Evolutionary conservation across 23 tunicate genomes (phyloP).

Genomic region (Halocynthia roretzi): DNA sequence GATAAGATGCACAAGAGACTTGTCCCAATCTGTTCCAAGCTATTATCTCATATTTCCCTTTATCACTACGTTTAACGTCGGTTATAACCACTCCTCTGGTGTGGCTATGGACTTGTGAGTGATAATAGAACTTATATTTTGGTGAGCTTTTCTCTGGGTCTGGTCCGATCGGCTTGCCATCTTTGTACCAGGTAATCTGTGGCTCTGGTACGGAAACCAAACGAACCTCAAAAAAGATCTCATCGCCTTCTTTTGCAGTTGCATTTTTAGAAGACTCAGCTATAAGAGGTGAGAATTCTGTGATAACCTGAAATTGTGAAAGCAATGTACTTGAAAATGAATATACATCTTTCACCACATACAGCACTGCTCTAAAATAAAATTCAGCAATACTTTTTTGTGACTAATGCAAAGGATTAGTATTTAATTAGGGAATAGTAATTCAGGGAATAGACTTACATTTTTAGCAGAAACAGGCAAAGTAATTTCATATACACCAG

Average conservation of each 20-base stretch:
- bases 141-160: constrained; percentile 16
- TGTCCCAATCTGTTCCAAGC: constrained; percentile 93
- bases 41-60: constrained; percentile 56
- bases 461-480: constrained; percentile 53
- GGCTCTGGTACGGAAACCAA: constrained; percentile 87
- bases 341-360: no score
- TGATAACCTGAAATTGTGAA: constrained; percentile 27
- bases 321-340: not conserved
- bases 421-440: no score
- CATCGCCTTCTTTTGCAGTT: constrained; percentile 34
- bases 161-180: constrained; percentile 65
- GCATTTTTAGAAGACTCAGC: constrained; percentile 55
- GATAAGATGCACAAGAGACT: constrained; percentile 47
- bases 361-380: not conserved
- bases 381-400: not conserved
- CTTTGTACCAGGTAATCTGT: constrained; percentile 93
- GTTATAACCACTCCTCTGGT: constrained; percentile 73
- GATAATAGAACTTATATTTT: constrained; percentile 63
- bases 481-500: constrained; percentile 44
- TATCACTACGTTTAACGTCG: constrained; percentile 38
- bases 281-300: constrained; percentile 85
- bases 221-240: constrained; percentile 63
- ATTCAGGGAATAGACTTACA: not conserved
- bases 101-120: constrained; percentile 68
- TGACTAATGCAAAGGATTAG: not conserved